A percentile compares a stretch with the other conserved stretches of the same genome.
These are phyloP conservation scores for Ameiurus melas DNA, from an alignment of 2,113 vertebrate genomes.

Conservation along the genomic window DNA sequence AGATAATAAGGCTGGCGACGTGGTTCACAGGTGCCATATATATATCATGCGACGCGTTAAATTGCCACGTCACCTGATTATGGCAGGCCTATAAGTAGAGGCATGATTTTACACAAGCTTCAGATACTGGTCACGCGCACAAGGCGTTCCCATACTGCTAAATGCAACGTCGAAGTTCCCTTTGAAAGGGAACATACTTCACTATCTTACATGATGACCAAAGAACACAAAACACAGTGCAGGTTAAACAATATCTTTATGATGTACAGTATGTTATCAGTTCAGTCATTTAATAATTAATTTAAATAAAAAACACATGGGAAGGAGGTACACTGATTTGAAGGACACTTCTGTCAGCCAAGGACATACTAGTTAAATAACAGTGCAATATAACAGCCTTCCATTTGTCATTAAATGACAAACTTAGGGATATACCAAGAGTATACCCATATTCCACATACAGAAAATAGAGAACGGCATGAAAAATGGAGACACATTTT, in stretches of 20 bases:
- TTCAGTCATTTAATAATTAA: background rate
- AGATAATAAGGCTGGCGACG: no score
- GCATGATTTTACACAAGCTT: no score
- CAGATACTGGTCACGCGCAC: no score
- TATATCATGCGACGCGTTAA: no score
- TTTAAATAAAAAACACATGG: background rate
- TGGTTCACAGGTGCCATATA: no score
- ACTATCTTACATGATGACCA: background rate
- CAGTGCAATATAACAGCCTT: background rate
- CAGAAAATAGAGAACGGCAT: background rate
- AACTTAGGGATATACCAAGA: no score
- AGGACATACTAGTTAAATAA: background rate
- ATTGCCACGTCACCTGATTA: no score
- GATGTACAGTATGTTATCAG: background rate
- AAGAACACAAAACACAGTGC: background rate
- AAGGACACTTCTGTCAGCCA: background rate
- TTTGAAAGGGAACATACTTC: no score
- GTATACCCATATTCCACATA: background rate
- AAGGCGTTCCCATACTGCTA: no score
- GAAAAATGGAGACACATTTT: background rate
- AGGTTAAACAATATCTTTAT: background rate
- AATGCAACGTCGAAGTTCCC: no score
- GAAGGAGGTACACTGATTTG: background rate
- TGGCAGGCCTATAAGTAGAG: no score
- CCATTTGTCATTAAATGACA: background rate